phyloP scores from a whole-genome alignment of 2,797 vertebrate genomes.

The Hozukius guyotensis region DNA sequence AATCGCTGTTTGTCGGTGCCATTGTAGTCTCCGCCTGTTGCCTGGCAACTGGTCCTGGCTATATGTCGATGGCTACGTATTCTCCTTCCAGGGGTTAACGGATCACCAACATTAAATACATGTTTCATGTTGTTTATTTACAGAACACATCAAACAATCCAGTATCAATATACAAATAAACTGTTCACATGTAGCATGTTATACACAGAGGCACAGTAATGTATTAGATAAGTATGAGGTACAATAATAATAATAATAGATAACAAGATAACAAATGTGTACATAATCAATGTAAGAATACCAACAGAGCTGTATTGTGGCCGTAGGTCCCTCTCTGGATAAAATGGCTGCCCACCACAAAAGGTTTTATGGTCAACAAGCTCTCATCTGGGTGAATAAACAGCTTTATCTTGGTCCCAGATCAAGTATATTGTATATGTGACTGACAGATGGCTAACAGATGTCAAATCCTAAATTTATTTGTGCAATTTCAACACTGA shows the following conservation, averaged over 20 bases:
- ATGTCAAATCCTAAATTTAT: conserved; percentile 2
- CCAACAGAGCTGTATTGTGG: conserved; percentile 37
- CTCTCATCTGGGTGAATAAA: neutral
- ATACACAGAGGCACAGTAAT: conserved; percentile 63
- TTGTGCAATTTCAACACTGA: conserved; percentile 37
- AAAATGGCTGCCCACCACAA: conserved; percentile 26
- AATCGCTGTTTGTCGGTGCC: fast-evolving
- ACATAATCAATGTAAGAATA: conserved; percentile 41
- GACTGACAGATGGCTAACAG: conserved; percentile 37
- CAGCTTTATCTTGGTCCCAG: neutral
- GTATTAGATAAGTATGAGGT: conserved; percentile 65
- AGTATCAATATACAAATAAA: conserved; percentile 68
- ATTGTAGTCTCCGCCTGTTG: neutral
- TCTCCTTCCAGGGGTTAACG: neutral
- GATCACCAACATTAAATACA: neutral
- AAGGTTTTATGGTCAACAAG: conserved; percentile 14
- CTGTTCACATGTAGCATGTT: conserved; percentile 61
- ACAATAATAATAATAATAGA: conserved; percentile 48
- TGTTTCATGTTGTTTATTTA: conserved; percentile 76
- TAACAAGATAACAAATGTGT: conserved; percentile 43
- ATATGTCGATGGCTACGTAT: neutral
- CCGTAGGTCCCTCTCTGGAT: conserved; percentile 33
- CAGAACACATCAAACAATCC: conserved; percentile 64
- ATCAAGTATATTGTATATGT: conserved; percentile 23
- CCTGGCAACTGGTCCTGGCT: neutral